Conservation (phyloP, 2,888 invertebrate species). For the Drepana falcataria region DNA sequence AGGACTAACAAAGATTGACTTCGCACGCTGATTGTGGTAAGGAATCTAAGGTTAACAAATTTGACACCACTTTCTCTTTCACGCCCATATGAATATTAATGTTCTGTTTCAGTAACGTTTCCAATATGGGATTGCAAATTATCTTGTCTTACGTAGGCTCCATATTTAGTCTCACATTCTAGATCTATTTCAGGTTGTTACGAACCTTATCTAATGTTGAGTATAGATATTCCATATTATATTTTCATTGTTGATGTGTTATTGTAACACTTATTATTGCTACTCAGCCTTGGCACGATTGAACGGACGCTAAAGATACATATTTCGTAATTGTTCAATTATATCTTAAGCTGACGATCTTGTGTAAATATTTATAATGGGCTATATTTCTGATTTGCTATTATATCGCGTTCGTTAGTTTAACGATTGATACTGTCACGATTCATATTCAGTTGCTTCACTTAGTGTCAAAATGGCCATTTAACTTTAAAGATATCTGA, state of each 20-base stretch:
- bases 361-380: slow-evolving; percentile 40
- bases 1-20: slow-evolving; percentile 58
- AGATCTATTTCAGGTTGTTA: too few relatives aligned
- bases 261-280: slow-evolving; percentile 58
- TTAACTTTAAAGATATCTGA: slow-evolving; percentile 20
- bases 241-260: slow-evolving; percentile 48
- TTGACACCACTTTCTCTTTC: slow-evolving; percentile 51
- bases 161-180: not conserved
- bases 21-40: slow-evolving; percentile 72
- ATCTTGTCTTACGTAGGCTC: slow-evolving; percentile 29
- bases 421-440: slow-evolving; percentile 46
- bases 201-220: too few relatives aligned
- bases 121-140: slow-evolving; percentile 36
- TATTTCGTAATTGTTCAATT: slow-evolving; percentile 37
- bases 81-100: slow-evolving; percentile 24
- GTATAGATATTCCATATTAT: not conserved
- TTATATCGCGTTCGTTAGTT: slow-evolving; percentile 51
- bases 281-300: slow-evolving; percentile 58
- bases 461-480: slow-evolving; percentile 38
- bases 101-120: slow-evolving; percentile 18
- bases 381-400: slow-evolving; percentile 41
- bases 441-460: slow-evolving; percentile 38
- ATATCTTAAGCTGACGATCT: slow-evolving; percentile 49
- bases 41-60: slow-evolving; percentile 68
- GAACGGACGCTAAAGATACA: slow-evolving; percentile 24